phyloP scores from a whole-genome alignment of 2,888 invertebrate species.

The Yponomeuta evonymella region DNA sequence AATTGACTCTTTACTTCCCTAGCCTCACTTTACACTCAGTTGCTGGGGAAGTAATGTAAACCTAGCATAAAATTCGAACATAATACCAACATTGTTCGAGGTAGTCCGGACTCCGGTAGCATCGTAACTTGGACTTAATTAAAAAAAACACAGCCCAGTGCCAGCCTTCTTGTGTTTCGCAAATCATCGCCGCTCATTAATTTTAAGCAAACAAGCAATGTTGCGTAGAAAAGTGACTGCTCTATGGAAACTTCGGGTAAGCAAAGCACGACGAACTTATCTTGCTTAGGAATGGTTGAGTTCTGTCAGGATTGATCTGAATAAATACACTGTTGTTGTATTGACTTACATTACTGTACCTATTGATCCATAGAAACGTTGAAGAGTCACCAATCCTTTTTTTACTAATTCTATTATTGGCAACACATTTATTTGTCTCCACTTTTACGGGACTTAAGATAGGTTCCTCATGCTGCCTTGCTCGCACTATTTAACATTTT shows the following conservation, averaged over 20 bases:
- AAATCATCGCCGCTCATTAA: slow-evolving; percentile 68
- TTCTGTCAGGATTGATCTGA: too few species aligned
- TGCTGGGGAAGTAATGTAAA: background rate
- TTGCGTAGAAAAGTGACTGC: slow-evolving; percentile 26
- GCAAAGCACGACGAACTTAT: too few species aligned
- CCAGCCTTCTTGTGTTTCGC: slow-evolving; percentile 55
- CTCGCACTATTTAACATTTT: too few species aligned
- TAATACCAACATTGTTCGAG: background rate
- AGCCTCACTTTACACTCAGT: background rate
- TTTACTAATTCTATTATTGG: too few species aligned
- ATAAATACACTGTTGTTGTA: too few species aligned
- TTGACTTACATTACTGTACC: too few species aligned
- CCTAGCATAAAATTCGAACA: background rate
- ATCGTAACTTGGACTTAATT: slow-evolving; percentile 40
- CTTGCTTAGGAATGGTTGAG: too few species aligned
- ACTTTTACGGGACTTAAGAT: too few species aligned
- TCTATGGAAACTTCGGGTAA: background rate
- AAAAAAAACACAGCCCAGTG: slow-evolving; percentile 48
- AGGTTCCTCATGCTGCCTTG: too few species aligned
- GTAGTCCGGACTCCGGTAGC: slow-evolving; percentile 32
- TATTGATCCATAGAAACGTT: too few species aligned
- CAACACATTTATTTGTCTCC: too few species aligned
- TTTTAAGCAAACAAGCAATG: slow-evolving; percentile 47
- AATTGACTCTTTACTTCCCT: background rate
- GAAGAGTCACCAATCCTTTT: too few species aligned